A percentile compares a stretch with the other conserved stretches of the same genome.
Conservation (phyloP, 2,113 vertebrate species). For the Mola mola region DNA sequence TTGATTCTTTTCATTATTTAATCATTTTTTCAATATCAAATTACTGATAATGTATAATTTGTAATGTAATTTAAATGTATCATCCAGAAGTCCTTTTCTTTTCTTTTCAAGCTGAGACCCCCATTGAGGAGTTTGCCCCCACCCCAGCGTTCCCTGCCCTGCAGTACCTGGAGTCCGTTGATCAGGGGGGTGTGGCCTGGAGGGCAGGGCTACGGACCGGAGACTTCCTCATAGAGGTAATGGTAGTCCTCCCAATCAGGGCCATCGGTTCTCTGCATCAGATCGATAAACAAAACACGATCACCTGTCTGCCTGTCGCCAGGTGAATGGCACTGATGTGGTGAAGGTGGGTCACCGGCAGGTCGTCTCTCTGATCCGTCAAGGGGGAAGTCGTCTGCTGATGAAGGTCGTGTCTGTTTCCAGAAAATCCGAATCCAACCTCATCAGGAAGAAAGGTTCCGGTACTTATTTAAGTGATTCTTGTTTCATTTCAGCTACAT, state of each 20-base stretch:
- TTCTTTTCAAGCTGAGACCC: conserved; percentile 88
- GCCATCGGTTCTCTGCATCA: not conserved
- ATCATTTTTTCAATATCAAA: too few species aligned
- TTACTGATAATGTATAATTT: too few species aligned
- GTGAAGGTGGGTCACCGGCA: conserved; percentile 98
- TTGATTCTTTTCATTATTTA: too few species aligned
- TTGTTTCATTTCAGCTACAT: too few species aligned
- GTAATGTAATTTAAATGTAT: too few species aligned
- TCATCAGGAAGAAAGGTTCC: conserved; percentile 91
- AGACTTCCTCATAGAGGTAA: conserved; percentile 85
- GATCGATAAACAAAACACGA: too few species aligned
- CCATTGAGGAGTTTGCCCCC: conserved; percentile 97
- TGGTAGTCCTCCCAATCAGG: not conserved
- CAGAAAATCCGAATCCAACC: conserved; percentile 91
- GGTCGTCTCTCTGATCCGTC: conserved; percentile 95
- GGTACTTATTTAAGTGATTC: too few species aligned
- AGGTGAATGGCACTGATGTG: conserved; percentile 96
- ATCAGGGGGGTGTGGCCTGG: conserved; percentile 97
- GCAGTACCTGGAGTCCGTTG: conserved; percentile 97
- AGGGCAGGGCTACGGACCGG: conserved; percentile 89
- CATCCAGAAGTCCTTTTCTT: not conserved
- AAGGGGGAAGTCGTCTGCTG: conserved; percentile 92
- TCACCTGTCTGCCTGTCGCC: conserved; percentile 8
- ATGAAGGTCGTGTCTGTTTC: conserved; percentile 98
- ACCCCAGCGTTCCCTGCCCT: conserved; percentile 96